Evolutionary conservation across 2,113 vertebrate genomes (phyloP).

Genomic region (Pygoscelis adeliae): DNA sequence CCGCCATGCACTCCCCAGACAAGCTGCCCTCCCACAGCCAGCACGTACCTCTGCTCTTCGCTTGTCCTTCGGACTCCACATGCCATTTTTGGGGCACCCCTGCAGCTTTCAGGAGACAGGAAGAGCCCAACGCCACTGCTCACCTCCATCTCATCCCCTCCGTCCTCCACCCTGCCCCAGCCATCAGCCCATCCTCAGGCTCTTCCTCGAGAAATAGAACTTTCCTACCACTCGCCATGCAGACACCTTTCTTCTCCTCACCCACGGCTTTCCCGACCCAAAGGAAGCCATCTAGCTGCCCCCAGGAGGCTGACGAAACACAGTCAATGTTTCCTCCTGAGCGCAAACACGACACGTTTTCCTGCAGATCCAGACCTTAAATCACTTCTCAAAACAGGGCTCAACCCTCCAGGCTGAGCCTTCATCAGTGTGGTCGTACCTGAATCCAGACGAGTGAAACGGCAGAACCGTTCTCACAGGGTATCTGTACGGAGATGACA

Average conservation of each 20-base stretch:
- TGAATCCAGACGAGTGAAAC: not conserved
- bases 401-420: not conserved
- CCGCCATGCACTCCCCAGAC: accelerated
- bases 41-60: not conserved
- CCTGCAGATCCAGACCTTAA: not conserved
- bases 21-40: not conserved
- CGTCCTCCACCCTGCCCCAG: not conserved
- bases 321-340: not conserved
- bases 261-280: not conserved
- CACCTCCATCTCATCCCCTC: not conserved
- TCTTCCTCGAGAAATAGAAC: not conserved
- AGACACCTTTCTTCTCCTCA: not conserved
- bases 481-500: accelerated
- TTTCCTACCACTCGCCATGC: not conserved
- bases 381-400: not conserved
- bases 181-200: not conserved
- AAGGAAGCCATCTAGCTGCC: not conserved
- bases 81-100: not conserved
- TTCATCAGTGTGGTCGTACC: accelerated
- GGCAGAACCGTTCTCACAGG: accelerated
- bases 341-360: accelerated
- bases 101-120: not conserved
- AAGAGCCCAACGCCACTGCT: accelerated
- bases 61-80: not conserved
- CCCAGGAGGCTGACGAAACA: not conserved